Evolutionary conservation across 1,140 invertebrate species (phyloP), one percentile per base, ranked within the genome.

Genomic region (Zaprionus taronus): DNA sequence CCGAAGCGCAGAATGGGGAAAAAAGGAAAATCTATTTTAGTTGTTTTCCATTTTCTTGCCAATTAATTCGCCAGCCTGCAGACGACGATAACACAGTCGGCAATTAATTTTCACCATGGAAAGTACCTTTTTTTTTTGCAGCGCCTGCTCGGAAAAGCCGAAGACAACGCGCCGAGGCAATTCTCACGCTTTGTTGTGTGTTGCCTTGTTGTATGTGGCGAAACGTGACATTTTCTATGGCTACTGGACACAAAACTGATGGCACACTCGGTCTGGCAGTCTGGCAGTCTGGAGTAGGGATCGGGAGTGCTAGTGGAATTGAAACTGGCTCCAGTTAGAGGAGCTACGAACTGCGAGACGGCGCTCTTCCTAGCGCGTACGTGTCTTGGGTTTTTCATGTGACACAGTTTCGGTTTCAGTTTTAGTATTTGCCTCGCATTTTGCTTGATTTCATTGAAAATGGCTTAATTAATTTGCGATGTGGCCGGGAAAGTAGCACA

Each of bases 161-260:
- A 76, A 47, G 36, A 44, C 28, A 56, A 62, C 49, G 28, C 64
- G 61, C 38, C 5, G 58, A 20, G 36, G 64, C 67, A 74, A 89
- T 89, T 89, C 85, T 89, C 85, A 89, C 85, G 85, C 81, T 57
- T 57, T 72, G 41, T n/a, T 44, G 41, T 44, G 41, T 73, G 83
- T 83, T 84, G 87, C 77, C 41, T 44, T 17, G 41, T 47, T 47
- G 41, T 91, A 83, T 91, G 83, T 84, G 89, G 41, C 15, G 81
- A 91, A 91, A 91, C 89, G 89, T 91, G 89, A 91, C 89, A 91
- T 87, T 91, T 91, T 89, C 89, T 72, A 7, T 71, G 77, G 89
- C 89, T 91, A 91, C 89, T 91, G 89, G 89, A 91, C 81, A 91
- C 41, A 91, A 87, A 91, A 91, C 91, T 91, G 87, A 91, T 91